Percentiles rank a stretch among this genome's conserved stretches.
Evolutionary conservation across 1,140 invertebrate genomes (phyloP).

Genomic region (Bombus pyrosoma): DNA sequence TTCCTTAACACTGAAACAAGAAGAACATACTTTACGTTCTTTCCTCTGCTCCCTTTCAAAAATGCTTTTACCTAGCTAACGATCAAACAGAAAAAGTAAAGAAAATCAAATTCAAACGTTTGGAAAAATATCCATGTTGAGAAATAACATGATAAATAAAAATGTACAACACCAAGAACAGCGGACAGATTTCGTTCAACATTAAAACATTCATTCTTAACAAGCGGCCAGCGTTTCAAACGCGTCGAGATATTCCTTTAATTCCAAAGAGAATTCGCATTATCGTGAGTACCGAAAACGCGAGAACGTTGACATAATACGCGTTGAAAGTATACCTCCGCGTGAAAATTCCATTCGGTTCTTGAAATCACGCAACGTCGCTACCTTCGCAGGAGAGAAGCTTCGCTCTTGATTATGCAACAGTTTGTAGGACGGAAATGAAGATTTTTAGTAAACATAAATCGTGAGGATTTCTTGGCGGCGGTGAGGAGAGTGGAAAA

Average conservation of each 20-base stretch:
- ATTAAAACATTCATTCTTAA: constrained; percentile 19
- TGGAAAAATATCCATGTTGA: neutral
- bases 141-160: no score
- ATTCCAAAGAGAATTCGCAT: constrained; percentile 15
- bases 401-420: constrained; percentile 46
- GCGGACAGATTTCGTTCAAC: no score
- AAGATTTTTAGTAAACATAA: constrained; percentile 50
- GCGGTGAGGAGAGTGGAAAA: neutral
- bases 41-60: no score
- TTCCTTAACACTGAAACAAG: no score
- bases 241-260: neutral
- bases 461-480: constrained; percentile 16
- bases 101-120: neutral
- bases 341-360: neutral
- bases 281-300: neutral
- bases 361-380: neutral
- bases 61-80: no score
- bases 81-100: no score
- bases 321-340: neutral
- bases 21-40: no score
- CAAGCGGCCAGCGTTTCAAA: neutral
- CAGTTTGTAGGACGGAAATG: constrained; percentile 14
- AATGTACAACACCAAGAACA: no score
- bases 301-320: neutral
- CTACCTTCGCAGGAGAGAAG: neutral